Base-by-base conservation (phyloP, 2,797 vertebrate species). In the Menidia menidia region DNA sequence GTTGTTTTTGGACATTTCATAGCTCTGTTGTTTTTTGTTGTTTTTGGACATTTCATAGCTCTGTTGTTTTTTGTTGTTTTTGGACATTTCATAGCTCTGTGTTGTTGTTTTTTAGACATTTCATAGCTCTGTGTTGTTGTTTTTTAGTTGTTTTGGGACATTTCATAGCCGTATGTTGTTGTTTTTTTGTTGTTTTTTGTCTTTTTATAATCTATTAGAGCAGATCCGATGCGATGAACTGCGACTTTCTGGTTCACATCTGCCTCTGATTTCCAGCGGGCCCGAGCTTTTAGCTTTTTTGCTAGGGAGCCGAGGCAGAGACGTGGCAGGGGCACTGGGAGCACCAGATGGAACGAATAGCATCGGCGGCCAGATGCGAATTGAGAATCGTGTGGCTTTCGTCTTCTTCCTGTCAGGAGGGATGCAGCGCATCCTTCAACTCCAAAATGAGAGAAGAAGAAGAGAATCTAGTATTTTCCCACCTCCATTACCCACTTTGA, bases 201-300 rank as follows among this genome's bases (percentile, higher is more conserved):
- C 33, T 35, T 35, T 8, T 35, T 35, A 4, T 35, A 4, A 4
- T 25, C 3, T 48, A 80, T 78, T 61, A 52, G 41, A 32, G 31
- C 19, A 3, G 13, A 10, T 56, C 54, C 18, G 47, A 78, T 57
- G 30, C 4, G 0, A 85, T 72, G 81, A 80, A 71, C 68, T 13
- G 56, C 51, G 64, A 59, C 64, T 75, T 71, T 0, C 68, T 39
- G 78, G 71, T 56, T 57, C 83, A 89, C 90, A 92, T 91, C 90
- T 92, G 92, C 89, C 73, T 87, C 86, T 69, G 81, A 88, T 91
- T 92, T 90, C 68, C 81, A 87, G 77, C 30, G 19, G 81, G 77
- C 71, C 79, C 3, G 33, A 18, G 83, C 76, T 80, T 78, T 82
- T 67, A 45, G 75, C 71, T 55, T 77, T 73, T 52, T 78, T 85